Percentiles rank a stretch among this genome's conserved stretches.
phyloP scores from a whole-genome alignment of 2,797 vertebrate genomes.

The Falco novaeseelandiae region DNA sequence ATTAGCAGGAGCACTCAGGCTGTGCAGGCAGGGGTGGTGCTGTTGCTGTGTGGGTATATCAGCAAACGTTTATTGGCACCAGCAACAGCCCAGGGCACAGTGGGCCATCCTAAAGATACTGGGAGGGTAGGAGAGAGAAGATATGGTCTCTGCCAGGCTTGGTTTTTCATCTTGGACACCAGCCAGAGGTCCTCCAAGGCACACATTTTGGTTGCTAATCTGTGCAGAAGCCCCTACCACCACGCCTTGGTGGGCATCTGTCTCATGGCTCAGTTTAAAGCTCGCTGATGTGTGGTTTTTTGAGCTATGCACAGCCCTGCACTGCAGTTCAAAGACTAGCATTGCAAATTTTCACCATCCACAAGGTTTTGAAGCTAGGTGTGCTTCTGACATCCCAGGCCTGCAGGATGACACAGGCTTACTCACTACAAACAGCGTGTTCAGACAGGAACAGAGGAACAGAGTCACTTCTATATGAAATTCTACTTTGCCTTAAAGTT shows the following conservation, averaged over 20 bases:
- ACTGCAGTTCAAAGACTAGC: neutral
- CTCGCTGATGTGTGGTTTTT: neutral
- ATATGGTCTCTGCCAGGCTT: neutral
- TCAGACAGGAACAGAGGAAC: neutral
- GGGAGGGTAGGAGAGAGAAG: neutral
- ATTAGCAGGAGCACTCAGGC: neutral
- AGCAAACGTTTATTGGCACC: neutral
- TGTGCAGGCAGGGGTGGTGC: neutral
- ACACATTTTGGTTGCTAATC: neutral
- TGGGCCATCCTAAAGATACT: neutral
- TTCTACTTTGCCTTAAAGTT: neutral
- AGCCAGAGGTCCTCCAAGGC: neutral
- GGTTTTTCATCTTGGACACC: neutral
- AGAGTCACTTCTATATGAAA: neutral
- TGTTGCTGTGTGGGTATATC: neutral
- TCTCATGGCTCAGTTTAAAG: neutral
- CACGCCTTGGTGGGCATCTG: accelerated
- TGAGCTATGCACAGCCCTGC: neutral
- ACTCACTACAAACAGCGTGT: neutral
- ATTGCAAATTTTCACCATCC: neutral
- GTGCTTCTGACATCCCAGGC: neutral
- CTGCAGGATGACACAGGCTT: constrained; percentile 16
- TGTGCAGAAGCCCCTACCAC: neutral
- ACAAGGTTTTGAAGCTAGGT: neutral
- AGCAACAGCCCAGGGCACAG: neutral